phyloP scores from a whole-genome alignment of 1,140 invertebrate species.

The Lutraria rhynchaena region DNA sequence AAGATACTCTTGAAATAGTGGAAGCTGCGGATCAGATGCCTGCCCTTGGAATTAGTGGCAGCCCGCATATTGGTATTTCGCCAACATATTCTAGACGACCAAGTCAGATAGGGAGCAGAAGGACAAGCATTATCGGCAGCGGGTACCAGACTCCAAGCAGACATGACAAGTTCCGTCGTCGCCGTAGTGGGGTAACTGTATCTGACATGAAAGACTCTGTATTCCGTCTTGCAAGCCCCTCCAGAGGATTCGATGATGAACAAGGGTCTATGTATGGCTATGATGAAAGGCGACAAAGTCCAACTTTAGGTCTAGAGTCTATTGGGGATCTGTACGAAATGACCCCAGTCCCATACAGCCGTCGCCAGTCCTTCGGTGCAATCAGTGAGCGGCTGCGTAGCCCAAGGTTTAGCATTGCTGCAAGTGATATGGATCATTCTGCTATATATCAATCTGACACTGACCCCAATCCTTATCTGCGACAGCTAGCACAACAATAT shows the following conservation, averaged over 20 bases:
- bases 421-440: conserved; percentile 68
- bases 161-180: conserved; percentile 54
- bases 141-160: conserved; percentile 59
- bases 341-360: conserved; percentile 65
- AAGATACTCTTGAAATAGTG: conserved; percentile 58
- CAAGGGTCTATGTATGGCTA: conserved; percentile 66
- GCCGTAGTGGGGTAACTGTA: conserved; percentile 68
- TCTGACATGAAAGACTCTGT: conserved; percentile 56
- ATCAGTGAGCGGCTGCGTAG: conserved; percentile 63
- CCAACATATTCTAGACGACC: conserved; percentile 58
- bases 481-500: conserved; percentile 47
- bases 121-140: conserved; percentile 45
- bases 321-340: conserved; percentile 70
- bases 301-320: conserved; percentile 72
- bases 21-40: conserved; percentile 11
- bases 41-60: conserved; percentile 9
- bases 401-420: conserved; percentile 72
- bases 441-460: conserved; percentile 74
- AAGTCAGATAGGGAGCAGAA: conserved; percentile 62
- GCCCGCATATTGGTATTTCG: conserved; percentile 59
- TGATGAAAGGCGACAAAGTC: conserved; percentile 73
- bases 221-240: conserved; percentile 59
- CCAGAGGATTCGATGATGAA: conserved; percentile 72
- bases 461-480: conserved; percentile 64
- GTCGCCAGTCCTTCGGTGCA: conserved; percentile 65